A percentile compares a stretch with the other conserved stretches of the same genome.
These are phyloP conservation scores for Daboia siamensis DNA, from an alignment of 2,113 vertebrate genomes.

Conservation along the genomic window DNA sequence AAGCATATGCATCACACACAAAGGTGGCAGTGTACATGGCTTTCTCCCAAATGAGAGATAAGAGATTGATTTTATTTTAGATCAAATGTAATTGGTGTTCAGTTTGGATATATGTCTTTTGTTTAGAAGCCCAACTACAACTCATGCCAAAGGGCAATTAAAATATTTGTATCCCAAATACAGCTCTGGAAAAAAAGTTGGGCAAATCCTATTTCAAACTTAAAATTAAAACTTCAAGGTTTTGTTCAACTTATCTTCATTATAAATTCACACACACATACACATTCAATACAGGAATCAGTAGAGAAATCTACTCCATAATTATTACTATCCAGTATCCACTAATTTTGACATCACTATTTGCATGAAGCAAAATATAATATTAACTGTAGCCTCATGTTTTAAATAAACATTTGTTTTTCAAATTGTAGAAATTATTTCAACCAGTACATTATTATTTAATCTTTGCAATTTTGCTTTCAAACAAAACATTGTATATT, in stretches of 20 bases:
- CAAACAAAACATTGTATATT: not conserved
- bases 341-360: not conserved
- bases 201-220: not conserved
- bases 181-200: not conserved
- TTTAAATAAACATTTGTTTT: not conserved
- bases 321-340: conserved; percentile 9
- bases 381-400: not conserved
- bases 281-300: conserved; percentile 28
- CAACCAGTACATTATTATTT: not conserved
- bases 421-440: not conserved
- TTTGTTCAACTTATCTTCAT: conserved; percentile 13
- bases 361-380: not conserved
- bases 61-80: not conserved
- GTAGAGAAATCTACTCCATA: conserved; percentile 32
- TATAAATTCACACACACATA: conserved; percentile 14
- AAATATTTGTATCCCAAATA: not conserved
- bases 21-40: not conserved
- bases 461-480: not conserved
- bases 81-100: not conserved
- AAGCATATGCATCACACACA: not conserved
- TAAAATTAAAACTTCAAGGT: conserved; percentile 15
- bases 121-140: not conserved
- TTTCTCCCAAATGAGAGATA: not conserved
- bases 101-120: not conserved
- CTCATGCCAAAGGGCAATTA: not conserved